These are phyloP conservation scores for Pavo muticus DNA, from an alignment of 2,113 vertebrate genomes.

Conservation along the genomic window DNA sequence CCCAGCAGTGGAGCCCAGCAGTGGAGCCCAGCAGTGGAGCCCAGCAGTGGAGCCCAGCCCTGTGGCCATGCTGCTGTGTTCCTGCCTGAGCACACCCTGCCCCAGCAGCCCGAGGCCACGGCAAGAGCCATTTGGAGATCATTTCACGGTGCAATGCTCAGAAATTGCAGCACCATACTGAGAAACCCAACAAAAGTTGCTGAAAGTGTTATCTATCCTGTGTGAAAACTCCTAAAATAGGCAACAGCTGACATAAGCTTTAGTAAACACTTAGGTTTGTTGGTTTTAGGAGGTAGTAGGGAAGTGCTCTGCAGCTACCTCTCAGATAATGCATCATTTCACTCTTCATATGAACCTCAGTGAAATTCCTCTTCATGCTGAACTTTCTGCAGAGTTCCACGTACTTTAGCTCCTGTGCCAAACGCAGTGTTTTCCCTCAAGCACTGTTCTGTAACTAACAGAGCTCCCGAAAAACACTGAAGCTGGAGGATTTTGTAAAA, in stretches of 20 bases:
- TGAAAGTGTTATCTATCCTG: accelerated
- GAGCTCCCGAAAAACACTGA: neutral
- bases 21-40: neutral
- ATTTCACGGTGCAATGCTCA: neutral
- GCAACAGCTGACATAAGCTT: accelerated
- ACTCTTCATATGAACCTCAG: neutral
- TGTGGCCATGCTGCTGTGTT: accelerated
- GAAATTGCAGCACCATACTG: neutral
- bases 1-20: neutral
- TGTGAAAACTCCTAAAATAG: neutral
- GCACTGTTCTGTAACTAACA: neutral
- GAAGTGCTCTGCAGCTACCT: neutral
- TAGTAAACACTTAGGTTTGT: too few species aligned
- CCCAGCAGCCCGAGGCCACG: neutral
- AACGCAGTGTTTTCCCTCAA: neutral
- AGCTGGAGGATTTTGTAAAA: neutral
- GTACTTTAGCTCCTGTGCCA: neutral
- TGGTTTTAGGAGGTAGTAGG: neutral
- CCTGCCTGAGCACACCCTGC: neutral
- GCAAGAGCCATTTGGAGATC: accelerated
- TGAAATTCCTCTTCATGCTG: neutral
- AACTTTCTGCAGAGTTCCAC: neutral
- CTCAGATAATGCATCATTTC: neutral
- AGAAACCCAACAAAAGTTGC: neutral
- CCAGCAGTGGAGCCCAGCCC: neutral